phyloP scores from a whole-genome alignment of 2,888 invertebrate genomes.

The Chironomus tentans region DNA sequence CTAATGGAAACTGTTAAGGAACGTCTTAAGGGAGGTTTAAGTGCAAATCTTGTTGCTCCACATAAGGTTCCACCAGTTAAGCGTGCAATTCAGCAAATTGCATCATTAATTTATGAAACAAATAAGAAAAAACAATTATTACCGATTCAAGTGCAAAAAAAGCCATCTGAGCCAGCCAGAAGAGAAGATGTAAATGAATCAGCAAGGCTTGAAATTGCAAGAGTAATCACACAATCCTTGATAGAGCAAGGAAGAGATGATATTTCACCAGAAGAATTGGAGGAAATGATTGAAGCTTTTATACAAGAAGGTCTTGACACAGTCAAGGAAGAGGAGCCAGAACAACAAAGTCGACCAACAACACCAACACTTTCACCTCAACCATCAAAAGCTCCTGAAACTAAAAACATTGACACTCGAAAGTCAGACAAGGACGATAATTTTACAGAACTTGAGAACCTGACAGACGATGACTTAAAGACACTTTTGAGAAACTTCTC shows the following conservation, averaged over 20 bases:
- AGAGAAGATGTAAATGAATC: conserved; percentile 54
- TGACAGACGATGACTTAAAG: conserved; percentile 72
- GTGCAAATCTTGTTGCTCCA: conserved; percentile 54
- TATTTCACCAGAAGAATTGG: conserved; percentile 67
- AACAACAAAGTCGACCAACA: too few relatives aligned
- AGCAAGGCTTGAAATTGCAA: conserved; percentile 69
- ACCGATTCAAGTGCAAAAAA: conserved; percentile 33
- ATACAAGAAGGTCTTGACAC: conserved; percentile 37
- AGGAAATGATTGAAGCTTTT: conserved; percentile 69
- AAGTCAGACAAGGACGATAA: conserved; percentile 29
- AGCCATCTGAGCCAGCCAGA: conserved; percentile 39
- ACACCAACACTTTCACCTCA: too few relatives aligned
- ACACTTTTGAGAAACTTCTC: conserved; percentile 71
- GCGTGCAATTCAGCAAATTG: conserved; percentile 65
- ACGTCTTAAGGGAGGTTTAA: conserved; percentile 68
- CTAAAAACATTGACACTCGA: neutral
- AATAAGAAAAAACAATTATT: conserved; percentile 35
- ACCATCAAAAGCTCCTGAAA: neutral
- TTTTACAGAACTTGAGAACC: conserved; percentile 53
- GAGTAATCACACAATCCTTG: conserved; percentile 70
- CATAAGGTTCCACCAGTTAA: conserved; percentile 62
- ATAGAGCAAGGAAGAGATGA: conserved; percentile 72
- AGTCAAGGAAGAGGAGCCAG: neutral
- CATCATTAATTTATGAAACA: conserved; percentile 45
- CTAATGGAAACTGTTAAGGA: conserved; percentile 78